Base-by-base conservation (phyloP, 2,797 vertebrate species). In the Pipistrellus kuhlii region DNA sequence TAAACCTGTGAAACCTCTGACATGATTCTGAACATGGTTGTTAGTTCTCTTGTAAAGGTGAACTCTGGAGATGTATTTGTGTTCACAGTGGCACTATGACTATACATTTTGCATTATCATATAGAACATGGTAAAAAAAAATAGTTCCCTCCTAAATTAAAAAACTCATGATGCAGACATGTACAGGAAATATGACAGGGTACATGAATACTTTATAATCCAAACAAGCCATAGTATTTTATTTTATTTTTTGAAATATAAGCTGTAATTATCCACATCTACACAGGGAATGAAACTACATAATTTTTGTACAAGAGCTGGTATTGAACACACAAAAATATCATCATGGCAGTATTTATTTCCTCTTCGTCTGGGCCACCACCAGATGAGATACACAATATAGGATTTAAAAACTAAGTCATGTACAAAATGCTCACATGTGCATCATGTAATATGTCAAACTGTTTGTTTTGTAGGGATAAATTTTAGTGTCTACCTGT, bases 1-100 rank as follows among this genome's bases (percentile, higher is more conserved):
- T n/a, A n/a, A n/a, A n/a, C 30, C 72, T 72, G 48, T 46, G n/a
- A 64, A 75, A 81, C 15, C 27, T 9, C 41, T 62, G 51, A n/a
- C 9, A 15, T 57, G 35, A 53, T 68, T 83, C 91, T 53, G 13
- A 48, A 85, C 17, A 53, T 7, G 10, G 76, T 82, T 55, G 53
- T 38, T 76, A 64, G 85, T 55, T 69, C n/a, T 46, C 85, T 91
- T 81, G 35, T 30, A 71, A 57, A 95, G 13, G 53, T 46, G 66
- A 73, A 78, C 48, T 75, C 27, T 80, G 30, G 77, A 38, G 44
- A 71, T 71, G 10, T 35, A 15, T 51, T 89, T 82, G 8, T 62
- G 81, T 92, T 89, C 35, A 71, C 64, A 27, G 38, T 76, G 53
- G 71, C 84, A 85, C 27, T 25, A 23, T 71, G 80, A 48, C 15